Conservation (phyloP, 1,140 invertebrate genomes). For the Holcopasites calliopsidis region DNA sequence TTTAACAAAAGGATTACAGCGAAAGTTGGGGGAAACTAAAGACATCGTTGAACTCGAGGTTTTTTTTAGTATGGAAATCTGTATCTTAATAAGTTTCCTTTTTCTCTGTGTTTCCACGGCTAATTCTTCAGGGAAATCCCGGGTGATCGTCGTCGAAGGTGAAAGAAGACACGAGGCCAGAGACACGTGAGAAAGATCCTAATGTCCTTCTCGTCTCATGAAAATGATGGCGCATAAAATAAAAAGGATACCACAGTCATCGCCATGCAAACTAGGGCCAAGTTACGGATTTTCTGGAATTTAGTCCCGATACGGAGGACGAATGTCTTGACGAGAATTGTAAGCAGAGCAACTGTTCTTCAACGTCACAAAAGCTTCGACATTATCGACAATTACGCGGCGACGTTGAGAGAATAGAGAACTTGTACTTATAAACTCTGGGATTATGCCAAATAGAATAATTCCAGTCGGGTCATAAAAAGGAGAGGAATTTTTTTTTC, state of each 20-base stretch:
- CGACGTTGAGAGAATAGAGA: no score
- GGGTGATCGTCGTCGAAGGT: constrained; percentile 7
- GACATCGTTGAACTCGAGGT: background rate
- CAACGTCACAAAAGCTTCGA: background rate
- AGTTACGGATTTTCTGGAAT: background rate
- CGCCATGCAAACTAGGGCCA: background rate
- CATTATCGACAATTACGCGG: no score
- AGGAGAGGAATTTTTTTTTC: no score
- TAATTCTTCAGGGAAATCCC: constrained; percentile 1
- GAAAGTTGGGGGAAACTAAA: background rate
- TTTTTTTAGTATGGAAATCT: background rate
- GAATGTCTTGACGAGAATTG: background rate
- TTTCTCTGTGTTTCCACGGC: background rate
- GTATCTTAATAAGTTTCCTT: no score
- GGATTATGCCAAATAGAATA: no score
- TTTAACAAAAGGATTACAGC: background rate
- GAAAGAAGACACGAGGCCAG: background rate
- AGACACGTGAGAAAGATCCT: constrained; percentile 6
- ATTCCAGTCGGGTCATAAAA: no score
- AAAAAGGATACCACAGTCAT: background rate
- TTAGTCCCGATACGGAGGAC: background rate
- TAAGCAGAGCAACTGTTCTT: background rate
- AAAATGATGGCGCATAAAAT: background rate
- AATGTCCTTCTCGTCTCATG: background rate
- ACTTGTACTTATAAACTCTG: no score